A percentile compares a stretch with the other conserved stretches of the same genome.
Evolutionary conservation across 2,113 vertebrate genomes (phyloP).

Genomic region (Electrona antarctica): DNA sequence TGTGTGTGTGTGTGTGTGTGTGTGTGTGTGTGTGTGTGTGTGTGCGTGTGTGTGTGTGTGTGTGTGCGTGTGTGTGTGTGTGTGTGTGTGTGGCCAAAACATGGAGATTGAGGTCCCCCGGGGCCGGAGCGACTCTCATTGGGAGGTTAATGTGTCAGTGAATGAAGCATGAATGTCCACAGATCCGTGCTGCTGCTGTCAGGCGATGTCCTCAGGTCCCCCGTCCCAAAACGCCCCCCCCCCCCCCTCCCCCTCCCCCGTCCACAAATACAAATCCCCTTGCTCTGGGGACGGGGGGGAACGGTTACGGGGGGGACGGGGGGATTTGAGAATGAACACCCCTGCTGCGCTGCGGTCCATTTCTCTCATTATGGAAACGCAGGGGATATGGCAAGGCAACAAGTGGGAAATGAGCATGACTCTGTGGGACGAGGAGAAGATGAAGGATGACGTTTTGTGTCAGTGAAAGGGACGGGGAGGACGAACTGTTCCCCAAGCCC

Average conservation of each 20-base stretch:
- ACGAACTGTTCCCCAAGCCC: constrained; percentile 9
- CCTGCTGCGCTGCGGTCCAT: background rate
- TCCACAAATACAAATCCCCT: constrained; percentile 12
- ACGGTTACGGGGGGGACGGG: background rate
- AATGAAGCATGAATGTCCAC: constrained; percentile 59
- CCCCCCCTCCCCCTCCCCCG: no score
- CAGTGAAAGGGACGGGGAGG: constrained; percentile 10
- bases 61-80: background rate
- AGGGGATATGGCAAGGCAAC: background rate
- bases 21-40: constrained; percentile 32
- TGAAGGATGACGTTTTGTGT: no score
- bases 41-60: constrained; percentile 29
- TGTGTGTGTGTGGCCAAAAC: constrained; percentile 56
- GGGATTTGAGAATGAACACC: background rate
- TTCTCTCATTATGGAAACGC: constrained; percentile 2
- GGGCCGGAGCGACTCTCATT: constrained; percentile 56
- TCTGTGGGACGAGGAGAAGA: no score
- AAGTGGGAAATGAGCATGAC: no score
- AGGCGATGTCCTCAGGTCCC: constrained; percentile 41
- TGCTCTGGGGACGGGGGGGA: background rate
- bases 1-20: constrained; percentile 36
- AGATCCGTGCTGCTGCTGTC: constrained; percentile 15
- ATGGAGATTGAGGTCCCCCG: constrained; percentile 53
- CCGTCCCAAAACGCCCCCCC: no score
- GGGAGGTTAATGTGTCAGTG: constrained; percentile 77